Percentiles rank a stretch among this genome's conserved stretches.
Conservation (phyloP, 1,140 invertebrate genomes). For the Copidosoma floridanum region DNA sequence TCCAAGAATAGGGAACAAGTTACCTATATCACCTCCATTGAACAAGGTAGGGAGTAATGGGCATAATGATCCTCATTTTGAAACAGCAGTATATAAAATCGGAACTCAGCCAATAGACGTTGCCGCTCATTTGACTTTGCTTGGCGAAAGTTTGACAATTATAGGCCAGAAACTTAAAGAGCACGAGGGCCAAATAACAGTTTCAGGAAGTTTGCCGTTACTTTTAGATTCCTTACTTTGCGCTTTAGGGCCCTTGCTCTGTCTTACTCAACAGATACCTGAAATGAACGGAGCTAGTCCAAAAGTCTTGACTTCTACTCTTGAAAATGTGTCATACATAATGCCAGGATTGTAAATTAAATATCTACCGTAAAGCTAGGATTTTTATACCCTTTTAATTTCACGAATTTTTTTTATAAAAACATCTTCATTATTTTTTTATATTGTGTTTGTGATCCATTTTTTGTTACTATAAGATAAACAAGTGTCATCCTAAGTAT, state of each 20-base stretch:
- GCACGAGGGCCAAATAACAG: constrained; percentile 91
- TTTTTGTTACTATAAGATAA: constrained; percentile 16
- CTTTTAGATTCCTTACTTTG: constrained; percentile 92
- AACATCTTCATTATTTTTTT: constrained; percentile 15
- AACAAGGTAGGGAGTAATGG: constrained; percentile 46
- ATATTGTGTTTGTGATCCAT: constrained; percentile 15
- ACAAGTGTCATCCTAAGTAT: constrained; percentile 14
- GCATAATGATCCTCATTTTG: constrained; percentile 42
- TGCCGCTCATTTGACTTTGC: constrained; percentile 86
- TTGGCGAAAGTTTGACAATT: constrained; percentile 90
- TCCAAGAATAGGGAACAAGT: constrained; percentile 51
- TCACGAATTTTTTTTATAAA: constrained; percentile 21
- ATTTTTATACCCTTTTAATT: constrained; percentile 21
- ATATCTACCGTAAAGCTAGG: background rate
- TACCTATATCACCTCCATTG: constrained; percentile 54
- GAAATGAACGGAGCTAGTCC: constrained; percentile 71
- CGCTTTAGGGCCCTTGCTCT: constrained; percentile 84
- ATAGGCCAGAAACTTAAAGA: constrained; percentile 91
- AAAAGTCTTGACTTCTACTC: constrained; percentile 70
- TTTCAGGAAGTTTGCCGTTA: constrained; percentile 92
- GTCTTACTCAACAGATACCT: constrained; percentile 81
- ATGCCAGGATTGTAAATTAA: constrained; percentile 85
- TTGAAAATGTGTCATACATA: constrained; percentile 95
- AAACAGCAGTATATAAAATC: constrained; percentile 63
- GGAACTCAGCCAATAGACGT: constrained; percentile 86